Evolutionary conservation across 2,888 invertebrate species (phyloP).

Genomic region (Drosophila cyrtoloma): DNA sequence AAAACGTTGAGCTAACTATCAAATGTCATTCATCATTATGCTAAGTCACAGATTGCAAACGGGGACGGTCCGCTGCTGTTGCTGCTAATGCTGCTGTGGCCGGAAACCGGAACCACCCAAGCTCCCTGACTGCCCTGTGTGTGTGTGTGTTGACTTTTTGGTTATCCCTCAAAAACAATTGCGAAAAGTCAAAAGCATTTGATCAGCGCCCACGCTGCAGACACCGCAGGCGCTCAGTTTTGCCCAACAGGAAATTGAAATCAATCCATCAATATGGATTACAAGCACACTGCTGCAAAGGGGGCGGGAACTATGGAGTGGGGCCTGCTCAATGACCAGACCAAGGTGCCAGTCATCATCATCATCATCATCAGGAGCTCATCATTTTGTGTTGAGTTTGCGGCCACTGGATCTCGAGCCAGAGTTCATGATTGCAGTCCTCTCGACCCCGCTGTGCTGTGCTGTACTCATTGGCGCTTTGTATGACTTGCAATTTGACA

Average conservation of each 20-base stretch:
- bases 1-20: conserved; percentile 59
- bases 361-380: conserved; percentile 31
- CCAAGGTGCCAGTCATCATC: conserved; percentile 74
- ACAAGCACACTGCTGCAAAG: conserved; percentile 59
- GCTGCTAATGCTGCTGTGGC: conserved; percentile 19
- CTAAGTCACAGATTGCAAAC: conserved; percentile 62
- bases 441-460: conserved; percentile 1
- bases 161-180: conserved; percentile 65
- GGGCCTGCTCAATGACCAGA: conserved; percentile 7
- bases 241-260: conserved; percentile 84
- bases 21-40: conserved; percentile 81
- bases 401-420: conserved; percentile 38
- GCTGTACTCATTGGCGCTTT: conserved; percentile 34
- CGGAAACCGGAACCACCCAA: conserved; percentile 80
- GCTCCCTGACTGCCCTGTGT: conserved; percentile 10
- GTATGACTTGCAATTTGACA: conserved; percentile 80
- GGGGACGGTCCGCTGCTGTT: neutral
- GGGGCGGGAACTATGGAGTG: neutral
- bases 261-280: conserved; percentile 85
- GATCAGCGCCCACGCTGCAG: conserved; percentile 34
- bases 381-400: conserved; percentile 53
- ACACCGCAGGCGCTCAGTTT: conserved; percentile 18
- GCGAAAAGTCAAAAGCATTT: conserved; percentile 57
- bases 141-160: conserved; percentile 59
- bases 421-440: conserved; percentile 6